Percentiles rank a stretch among this genome's conserved stretches.
Evolutionary conservation across 1,140 invertebrate species (phyloP).

Genomic region (Octopus sinensis): DNA sequence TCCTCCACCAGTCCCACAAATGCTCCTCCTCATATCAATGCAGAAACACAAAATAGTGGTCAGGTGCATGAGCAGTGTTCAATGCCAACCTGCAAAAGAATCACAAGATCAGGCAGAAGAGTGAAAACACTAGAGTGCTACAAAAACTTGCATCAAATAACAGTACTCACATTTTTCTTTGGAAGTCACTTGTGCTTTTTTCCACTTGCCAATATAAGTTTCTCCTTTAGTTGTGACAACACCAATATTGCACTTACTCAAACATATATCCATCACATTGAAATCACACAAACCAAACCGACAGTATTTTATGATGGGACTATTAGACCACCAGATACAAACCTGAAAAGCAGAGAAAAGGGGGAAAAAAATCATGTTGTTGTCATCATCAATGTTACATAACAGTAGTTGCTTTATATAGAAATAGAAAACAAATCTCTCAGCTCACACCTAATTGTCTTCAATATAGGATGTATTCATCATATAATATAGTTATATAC

Average conservation of each 20-base stretch:
- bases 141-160: too few relatives aligned
- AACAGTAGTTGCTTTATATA: neutral
- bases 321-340: conserved; percentile 67
- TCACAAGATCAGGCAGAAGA: too few relatives aligned
- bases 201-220: conserved; percentile 63
- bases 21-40: too few relatives aligned
- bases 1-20: too few relatives aligned
- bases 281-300: conserved; percentile 65
- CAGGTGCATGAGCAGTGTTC: too few relatives aligned
- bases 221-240: conserved; percentile 68
- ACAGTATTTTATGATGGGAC: conserved; percentile 64
- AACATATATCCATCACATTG: conserved; percentile 61
- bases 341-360: conserved; percentile 33
- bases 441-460: too few relatives aligned
- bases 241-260: conserved; percentile 63
- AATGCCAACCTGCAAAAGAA: too few relatives aligned
- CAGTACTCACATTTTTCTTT: neutral
- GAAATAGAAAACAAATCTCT: neutral
- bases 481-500: too few relatives aligned
- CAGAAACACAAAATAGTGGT: too few relatives aligned
- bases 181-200: neutral
- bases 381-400: neutral
- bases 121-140: too few relatives aligned
- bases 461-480: too few relatives aligned
- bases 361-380: neutral